Conservation (phyloP, 2,113 vertebrate species). For the Smithornis capensis region DNA sequence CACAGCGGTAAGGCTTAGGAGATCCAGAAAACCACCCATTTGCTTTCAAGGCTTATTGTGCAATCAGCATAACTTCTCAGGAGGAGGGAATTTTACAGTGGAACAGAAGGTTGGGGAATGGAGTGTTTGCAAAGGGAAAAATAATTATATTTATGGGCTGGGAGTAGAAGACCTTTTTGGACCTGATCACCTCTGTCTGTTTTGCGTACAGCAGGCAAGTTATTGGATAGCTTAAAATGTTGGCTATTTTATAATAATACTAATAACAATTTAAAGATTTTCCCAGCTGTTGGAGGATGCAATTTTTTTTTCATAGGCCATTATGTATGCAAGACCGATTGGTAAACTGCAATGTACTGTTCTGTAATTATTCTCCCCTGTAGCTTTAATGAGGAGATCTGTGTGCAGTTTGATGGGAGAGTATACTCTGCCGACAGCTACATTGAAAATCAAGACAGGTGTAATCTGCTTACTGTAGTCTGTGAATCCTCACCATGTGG, state of each 20-base stretch:
- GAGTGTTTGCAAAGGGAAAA: neutral
- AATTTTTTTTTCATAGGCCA: conserved; percentile 31
- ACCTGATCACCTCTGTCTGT: neutral
- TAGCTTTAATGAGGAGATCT: conserved; percentile 68
- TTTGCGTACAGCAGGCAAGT: neutral
- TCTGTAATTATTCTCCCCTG: conserved; percentile 68
- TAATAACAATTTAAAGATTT: conserved; percentile 44
- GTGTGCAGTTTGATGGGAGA: conserved; percentile 52
- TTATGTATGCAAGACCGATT: conserved; percentile 65
- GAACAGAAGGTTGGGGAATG: conserved; percentile 16
- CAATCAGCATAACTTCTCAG: neutral
- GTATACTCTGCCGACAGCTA: conserved; percentile 51
- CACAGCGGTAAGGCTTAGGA: neutral
- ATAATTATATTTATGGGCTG: neutral
- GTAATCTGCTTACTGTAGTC: conserved; percentile 67
- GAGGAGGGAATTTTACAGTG: neutral
- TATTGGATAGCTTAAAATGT: neutral
- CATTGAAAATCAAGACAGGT: conserved; percentile 58
- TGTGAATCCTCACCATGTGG: conserved; percentile 63
- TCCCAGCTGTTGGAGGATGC: conserved; percentile 35
- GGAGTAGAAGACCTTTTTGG: neutral
- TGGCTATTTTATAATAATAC: conserved; percentile 33
- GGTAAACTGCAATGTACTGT: conserved; percentile 57
- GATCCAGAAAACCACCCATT: neutral
- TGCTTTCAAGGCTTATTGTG: neutral